phyloP scores from a whole-genome alignment of 2,888 invertebrate genomes.

The Parthenolecanium corni region DNA sequence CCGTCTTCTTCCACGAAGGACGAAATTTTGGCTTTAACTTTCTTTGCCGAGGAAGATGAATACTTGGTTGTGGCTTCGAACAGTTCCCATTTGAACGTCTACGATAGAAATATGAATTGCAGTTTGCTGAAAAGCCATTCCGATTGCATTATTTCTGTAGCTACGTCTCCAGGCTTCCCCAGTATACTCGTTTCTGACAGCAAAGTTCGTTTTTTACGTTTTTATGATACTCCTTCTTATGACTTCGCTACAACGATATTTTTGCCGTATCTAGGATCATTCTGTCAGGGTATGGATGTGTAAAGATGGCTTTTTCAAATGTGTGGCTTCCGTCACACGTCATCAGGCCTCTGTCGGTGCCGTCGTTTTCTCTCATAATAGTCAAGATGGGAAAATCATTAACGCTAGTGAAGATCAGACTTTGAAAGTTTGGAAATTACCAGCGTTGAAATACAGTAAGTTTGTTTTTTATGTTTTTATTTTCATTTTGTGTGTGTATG shows the following conservation, averaged over 20 bases:
- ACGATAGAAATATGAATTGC: constrained; percentile 69
- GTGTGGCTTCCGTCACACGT: constrained; percentile 65
- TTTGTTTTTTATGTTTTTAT: too few species aligned
- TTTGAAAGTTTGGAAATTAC: constrained; percentile 72
- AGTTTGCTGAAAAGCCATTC: constrained; percentile 76
- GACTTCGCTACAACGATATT: too few species aligned
- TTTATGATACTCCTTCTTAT: background rate
- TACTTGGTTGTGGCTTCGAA: constrained; percentile 87
- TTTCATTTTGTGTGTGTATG: too few species aligned
- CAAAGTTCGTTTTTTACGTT: constrained; percentile 51
- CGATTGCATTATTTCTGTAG: constrained; percentile 73
- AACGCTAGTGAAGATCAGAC: constrained; percentile 83
- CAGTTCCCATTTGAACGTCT: constrained; percentile 78
- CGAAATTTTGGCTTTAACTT: constrained; percentile 71
- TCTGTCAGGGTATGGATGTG: constrained; percentile 70
- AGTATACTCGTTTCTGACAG: constrained; percentile 67
- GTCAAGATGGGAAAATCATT: constrained; percentile 46
- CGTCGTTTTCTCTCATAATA: constrained; percentile 53
- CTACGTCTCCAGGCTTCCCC: constrained; percentile 50
- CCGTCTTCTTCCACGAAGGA: constrained; percentile 43
- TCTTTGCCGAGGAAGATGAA: constrained; percentile 45
- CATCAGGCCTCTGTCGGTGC: constrained; percentile 82
- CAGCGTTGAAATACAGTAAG: constrained; percentile 39
- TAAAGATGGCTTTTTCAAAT: constrained; percentile 41
- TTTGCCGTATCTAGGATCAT: constrained; percentile 42